Base-by-base conservation (phyloP, 2,888 invertebrate genomes). In the Salticus scenicus region DNA sequence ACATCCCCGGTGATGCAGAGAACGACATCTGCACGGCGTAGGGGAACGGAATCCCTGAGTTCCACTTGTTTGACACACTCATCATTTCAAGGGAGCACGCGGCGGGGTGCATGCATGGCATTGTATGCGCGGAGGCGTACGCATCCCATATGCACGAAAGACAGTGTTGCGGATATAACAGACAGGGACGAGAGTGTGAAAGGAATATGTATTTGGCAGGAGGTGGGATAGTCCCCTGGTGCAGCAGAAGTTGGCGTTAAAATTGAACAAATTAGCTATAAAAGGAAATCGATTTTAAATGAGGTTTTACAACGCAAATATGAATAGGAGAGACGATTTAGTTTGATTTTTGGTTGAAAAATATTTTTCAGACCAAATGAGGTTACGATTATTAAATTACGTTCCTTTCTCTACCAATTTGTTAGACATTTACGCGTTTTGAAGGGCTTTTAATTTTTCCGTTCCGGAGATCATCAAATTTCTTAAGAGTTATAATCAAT, bases 1-100 rank as follows among this genome's bases (percentile, higher is more conserved):
- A n/a, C 24, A 20, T 57, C 20, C 24, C 27, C 57, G 20, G n/a
- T 14, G 42, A 47, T 47, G 42, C 14, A 30, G 64, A 14, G 33
- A 37, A 67, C 67, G 67, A 67, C 67, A 67, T 67, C 67, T 67
- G 67, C 33, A 33, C 8, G 67, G 67, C 67, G 64, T 24, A 33
- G n/a, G 67, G 33, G 67, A 31, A 31, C 67, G 67, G 24, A 67
- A 27, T 33, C 37, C 67, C 67, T 33, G 7, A 28, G 33, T 67
- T 31, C 67, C 67, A 67, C 67, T 67, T 67, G 67, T 67, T 67
- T 67, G 67, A 67, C 67, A 66, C 67, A 67, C 33, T 67, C 67
- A 67, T 67, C 67, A n/a, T 33, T 67, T 67, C 67, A 67, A 12
- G 24, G 33, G 20, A 12, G 33, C 1, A 33, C 67, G 67, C 67